phyloP scores from a whole-genome alignment of 2,113 vertebrate species.

The Apistogramma diplotaenia region DNA sequence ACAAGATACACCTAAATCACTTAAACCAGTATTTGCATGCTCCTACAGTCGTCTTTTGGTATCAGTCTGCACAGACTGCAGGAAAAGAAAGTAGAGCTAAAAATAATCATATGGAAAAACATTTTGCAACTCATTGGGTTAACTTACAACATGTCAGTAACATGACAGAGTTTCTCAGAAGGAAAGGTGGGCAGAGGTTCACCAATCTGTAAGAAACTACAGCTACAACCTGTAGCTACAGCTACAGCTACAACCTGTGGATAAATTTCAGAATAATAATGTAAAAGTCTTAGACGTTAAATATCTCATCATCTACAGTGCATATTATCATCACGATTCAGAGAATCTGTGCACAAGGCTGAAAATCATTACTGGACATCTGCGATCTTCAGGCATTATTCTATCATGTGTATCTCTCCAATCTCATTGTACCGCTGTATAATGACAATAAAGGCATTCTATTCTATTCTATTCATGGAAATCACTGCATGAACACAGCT shows the following conservation, averaged over 20 bases:
- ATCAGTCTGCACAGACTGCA: neutral
- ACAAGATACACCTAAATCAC: neutral
- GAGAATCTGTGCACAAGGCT: neutral
- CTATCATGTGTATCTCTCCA: too few species aligned
- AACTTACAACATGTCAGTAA: neutral
- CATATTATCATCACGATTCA: neutral
- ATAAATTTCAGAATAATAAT: neutral
- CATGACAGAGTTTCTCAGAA: neutral
- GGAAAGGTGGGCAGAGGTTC: too few species aligned
- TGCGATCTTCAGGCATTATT: neutral
- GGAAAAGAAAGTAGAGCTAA: neutral
- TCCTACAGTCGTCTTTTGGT: neutral
- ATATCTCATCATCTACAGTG: neutral
- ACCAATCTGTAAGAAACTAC: too few species aligned
- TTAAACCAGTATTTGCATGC: neutral
- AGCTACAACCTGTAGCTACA: too few species aligned
- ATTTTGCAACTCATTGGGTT: neutral
- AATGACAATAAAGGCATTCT: too few species aligned
- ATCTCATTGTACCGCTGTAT: too few species aligned
- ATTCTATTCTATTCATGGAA: too few species aligned
- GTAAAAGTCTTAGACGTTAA: neutral
- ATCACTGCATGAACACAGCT: neutral
- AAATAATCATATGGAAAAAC: neutral
- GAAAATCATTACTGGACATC: neutral
- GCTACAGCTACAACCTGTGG: too few species aligned